phyloP scores from a whole-genome alignment of 1,140 invertebrate genomes.

The Zaprionus gabonicus region DNA sequence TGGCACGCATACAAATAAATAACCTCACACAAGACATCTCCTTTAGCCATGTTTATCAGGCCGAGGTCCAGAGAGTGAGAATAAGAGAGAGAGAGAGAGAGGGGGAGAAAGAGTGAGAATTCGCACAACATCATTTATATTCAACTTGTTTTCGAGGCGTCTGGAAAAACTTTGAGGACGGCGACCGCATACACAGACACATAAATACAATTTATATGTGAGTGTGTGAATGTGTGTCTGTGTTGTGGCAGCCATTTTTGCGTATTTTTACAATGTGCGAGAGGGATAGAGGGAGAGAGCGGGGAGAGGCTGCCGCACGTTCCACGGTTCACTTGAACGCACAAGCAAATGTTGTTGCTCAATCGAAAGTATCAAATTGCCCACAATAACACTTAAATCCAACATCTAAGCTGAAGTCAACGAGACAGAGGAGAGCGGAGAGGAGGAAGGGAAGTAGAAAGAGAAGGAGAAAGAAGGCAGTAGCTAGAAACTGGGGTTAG shows the following conservation, averaged over 20 bases:
- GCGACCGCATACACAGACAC: constrained; percentile 40
- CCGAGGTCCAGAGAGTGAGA: constrained; percentile 37
- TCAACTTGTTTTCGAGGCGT: constrained; percentile 78
- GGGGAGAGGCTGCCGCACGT: constrained; percentile 5
- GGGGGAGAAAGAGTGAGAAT: constrained; percentile 37
- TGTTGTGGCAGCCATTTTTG: constrained; percentile 76
- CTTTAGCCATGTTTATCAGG: constrained; percentile 44
- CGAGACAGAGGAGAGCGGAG: constrained; percentile 2
- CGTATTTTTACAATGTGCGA: constrained; percentile 56
- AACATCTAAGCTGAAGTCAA: constrained; percentile 71
- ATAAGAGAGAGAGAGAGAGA: constrained; percentile 22
- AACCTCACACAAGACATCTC: constrained; percentile 61
- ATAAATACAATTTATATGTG: constrained; percentile 26
- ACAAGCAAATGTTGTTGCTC: constrained; percentile 83
- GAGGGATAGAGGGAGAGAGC: neutral
- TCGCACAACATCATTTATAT: constrained; percentile 82
- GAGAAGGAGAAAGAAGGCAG: neutral
- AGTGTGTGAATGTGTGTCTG: constrained; percentile 32
- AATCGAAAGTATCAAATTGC: constrained; percentile 84
- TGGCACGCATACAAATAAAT: constrained; percentile 71
- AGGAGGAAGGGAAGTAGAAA: neutral
- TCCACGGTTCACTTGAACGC: constrained; percentile 78
- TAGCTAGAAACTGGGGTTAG: neutral
- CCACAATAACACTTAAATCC: constrained; percentile 84
- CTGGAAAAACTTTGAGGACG: constrained; percentile 57